Conservation (phyloP, 2,113 vertebrate genomes). For the Emydocephalus ijimae region DNA sequence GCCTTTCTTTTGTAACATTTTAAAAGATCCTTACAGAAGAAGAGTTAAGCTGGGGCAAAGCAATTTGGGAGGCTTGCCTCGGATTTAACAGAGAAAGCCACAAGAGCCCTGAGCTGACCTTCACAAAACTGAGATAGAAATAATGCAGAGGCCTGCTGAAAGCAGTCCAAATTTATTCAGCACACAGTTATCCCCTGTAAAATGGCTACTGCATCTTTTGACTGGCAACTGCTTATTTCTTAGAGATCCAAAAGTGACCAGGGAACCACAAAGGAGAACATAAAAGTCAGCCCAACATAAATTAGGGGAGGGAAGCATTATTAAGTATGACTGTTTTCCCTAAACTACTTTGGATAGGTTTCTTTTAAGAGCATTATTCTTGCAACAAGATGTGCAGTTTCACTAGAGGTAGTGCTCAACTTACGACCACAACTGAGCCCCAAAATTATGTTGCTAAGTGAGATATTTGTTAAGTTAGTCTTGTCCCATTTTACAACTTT, state of each 20-base stretch:
- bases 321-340: neutral
- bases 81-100: conserved; percentile 63
- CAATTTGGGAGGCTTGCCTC: conserved; percentile 65
- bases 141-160: conserved; percentile 47
- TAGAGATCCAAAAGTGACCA: neutral
- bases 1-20: conserved; percentile 65
- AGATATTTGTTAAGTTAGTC: too few relatives aligned
- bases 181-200: neutral
- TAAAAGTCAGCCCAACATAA: neutral
- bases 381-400: neutral
- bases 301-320: neutral
- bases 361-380: neutral
- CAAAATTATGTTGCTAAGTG: too few relatives aligned
- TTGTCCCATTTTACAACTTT: too few relatives aligned
- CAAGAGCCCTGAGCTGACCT: conserved; percentile 54
- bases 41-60: conserved; percentile 70
- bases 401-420: neutral
- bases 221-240: neutral
- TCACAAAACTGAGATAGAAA: conserved; percentile 56
- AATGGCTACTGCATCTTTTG: neutral
- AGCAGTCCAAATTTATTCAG: conserved; percentile 46
- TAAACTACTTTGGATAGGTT: neutral
- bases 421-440: too few relatives aligned
- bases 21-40: conserved; percentile 60
- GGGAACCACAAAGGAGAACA: neutral